Conservation (phyloP, 2,888 invertebrate genomes). For the Dorcus hopei region DNA sequence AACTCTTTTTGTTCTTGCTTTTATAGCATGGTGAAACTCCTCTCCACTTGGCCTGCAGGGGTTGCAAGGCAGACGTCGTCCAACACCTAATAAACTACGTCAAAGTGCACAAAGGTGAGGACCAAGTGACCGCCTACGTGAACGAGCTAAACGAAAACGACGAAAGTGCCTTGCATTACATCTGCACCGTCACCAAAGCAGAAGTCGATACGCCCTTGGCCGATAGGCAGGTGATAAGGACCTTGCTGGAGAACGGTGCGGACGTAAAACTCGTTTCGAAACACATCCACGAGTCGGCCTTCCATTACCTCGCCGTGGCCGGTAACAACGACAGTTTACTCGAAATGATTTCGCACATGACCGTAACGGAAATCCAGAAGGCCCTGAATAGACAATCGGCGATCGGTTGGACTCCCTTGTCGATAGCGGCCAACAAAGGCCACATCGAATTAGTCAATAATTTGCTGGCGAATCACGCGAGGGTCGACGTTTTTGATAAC, state of each 20-base stretch:
- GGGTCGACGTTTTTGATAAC: constrained; percentile 97
- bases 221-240: constrained; percentile 83
- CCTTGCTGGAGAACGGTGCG: constrained; percentile 87
- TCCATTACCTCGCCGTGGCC: constrained; percentile 91
- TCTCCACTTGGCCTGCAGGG: constrained; percentile 88
- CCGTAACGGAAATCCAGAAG: constrained; percentile 84
- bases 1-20: not conserved
- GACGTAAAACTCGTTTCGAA: constrained; percentile 83
- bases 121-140: constrained; percentile 78
- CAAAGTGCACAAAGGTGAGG: constrained; percentile 70
- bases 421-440: constrained; percentile 94
- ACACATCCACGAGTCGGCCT: constrained; percentile 87
- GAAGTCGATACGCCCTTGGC: constrained; percentile 72
- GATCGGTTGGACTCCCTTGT: constrained; percentile 94
- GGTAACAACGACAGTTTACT: constrained; percentile 94
- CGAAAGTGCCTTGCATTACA: constrained; percentile 91
- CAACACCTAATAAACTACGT: constrained; percentile 81
- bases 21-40: constrained; percentile 89
- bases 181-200: constrained; percentile 82
- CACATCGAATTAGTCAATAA: constrained; percentile 92
- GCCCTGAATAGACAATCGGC: constrained; percentile 92
- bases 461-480: constrained; percentile 87
- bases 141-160: constrained; percentile 89
- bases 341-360: constrained; percentile 91
- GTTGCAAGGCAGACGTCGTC: constrained; percentile 82